Percentiles rank a stretch among this genome's conserved stretches.
These are phyloP conservation scores for Myotis davidii DNA, from an alignment of 2,113 vertebrate species.

Conservation along the genomic window DNA sequence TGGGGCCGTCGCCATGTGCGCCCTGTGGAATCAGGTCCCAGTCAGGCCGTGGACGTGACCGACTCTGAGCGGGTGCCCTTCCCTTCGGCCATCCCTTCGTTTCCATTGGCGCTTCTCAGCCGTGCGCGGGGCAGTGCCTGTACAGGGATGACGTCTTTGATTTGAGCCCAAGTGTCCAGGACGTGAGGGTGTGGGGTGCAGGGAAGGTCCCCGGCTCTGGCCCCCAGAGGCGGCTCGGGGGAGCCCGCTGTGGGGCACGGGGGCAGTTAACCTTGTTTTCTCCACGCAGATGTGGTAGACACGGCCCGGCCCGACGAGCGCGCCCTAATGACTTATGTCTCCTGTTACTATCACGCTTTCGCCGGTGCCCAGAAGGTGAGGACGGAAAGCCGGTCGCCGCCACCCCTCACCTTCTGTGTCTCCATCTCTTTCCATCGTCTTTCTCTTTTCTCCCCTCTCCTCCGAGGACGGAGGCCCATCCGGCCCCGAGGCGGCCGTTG, in stretches of 20 bases:
- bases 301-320: slow-evolving; percentile 84
- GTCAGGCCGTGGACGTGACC: rapidly evolving
- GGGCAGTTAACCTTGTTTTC: slow-evolving; percentile 78
- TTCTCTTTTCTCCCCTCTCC: slow-evolving; percentile 41
- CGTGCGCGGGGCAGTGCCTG: neutral
- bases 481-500: slow-evolving; percentile 46
- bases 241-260: slow-evolving; percentile 41
- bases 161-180: neutral
- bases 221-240: slow-evolving; percentile 13
- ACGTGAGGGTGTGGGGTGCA: rapidly evolving
- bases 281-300: slow-evolving; percentile 82
- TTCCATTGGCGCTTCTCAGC: neutral
- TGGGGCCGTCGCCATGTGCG: rapidly evolving
- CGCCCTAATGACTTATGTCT: slow-evolving; percentile 84
- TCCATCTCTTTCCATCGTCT: slow-evolving; percentile 41
- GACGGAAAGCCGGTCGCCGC: slow-evolving; percentile 68
- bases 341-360: slow-evolving; percentile 85
- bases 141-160: neutral
- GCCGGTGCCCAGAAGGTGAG: slow-evolving; percentile 86
- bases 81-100: neutral
- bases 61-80: neutral
- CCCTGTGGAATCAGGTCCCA: neutral
- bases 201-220: neutral
- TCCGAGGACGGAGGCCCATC: slow-evolving; percentile 41
- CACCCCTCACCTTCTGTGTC: slow-evolving; percentile 79